phyloP scores from a whole-genome alignment of 2,888 invertebrate species.

The Lepidochrysops patricia region DNA sequence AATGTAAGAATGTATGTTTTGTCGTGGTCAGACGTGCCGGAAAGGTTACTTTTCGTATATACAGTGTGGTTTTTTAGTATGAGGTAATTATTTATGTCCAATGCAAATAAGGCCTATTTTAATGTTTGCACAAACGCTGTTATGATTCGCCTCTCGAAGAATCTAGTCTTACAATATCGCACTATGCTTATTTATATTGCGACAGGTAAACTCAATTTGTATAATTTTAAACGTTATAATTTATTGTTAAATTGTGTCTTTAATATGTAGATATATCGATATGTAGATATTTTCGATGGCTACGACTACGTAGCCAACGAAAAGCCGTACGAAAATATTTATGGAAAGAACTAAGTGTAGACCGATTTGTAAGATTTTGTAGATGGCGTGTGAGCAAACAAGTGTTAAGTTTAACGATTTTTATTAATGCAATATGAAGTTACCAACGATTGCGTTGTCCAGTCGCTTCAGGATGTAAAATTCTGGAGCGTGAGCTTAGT shows the following conservation, averaged over 20 bases:
- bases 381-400: background rate
- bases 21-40: too few species aligned
- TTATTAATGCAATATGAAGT: background rate
- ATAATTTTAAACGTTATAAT: background rate
- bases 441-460: background rate
- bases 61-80: too few species aligned
- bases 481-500: background rate
- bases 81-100: background rate
- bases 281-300: too few species aligned
- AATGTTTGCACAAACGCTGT: constrained; percentile 4
- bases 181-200: background rate
- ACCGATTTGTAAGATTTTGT: background rate
- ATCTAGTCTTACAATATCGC: background rate
- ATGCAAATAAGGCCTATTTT: constrained; percentile 13
- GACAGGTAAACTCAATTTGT: background rate
- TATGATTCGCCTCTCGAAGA: background rate
- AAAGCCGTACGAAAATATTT: background rate
- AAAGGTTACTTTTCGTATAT: too few species aligned
- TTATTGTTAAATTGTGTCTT: background rate
- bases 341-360: background rate
- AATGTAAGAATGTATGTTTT: too few species aligned
- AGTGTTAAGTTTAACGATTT: background rate
- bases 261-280: background rate
- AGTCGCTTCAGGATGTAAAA: background rate
- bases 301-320: too few species aligned